These are phyloP conservation scores for Drosophila ananassae DNA, from an alignment of 1,140 invertebrate genomes.

Conservation along the genomic window DNA sequence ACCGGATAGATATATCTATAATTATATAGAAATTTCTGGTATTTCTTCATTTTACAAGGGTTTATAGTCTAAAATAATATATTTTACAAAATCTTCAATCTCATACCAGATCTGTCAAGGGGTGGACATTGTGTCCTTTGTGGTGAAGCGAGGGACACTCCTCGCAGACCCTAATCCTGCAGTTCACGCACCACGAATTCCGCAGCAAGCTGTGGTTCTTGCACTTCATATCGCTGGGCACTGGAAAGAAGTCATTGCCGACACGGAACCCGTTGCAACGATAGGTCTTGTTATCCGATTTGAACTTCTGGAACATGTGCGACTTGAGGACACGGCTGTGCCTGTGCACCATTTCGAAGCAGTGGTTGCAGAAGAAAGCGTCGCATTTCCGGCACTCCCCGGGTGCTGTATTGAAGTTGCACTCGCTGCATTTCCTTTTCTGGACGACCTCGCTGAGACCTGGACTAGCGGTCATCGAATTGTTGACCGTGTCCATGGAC, in stretches of 20 bases:
- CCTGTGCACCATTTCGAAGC: slow-evolving; percentile 63
- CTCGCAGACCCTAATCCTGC: slow-evolving; percentile 18
- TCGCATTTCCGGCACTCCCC: slow-evolving; percentile 65
- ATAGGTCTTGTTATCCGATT: not conserved
- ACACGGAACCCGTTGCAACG: slow-evolving; percentile 9
- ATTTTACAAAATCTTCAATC: too few species aligned
- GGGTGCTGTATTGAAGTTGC: slow-evolving; percentile 16
- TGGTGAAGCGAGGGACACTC: slow-evolving; percentile 13
- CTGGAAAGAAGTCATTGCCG: slow-evolving; percentile 29
- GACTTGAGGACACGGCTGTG: slow-evolving; percentile 62
- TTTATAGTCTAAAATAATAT: too few species aligned
- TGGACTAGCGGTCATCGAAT: slow-evolving; percentile 15
- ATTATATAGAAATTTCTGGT: too few species aligned
- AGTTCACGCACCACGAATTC: slow-evolving; percentile 41
- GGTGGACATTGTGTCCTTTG: not conserved
- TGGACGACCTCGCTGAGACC: slow-evolving; percentile 8
- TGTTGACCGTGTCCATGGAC: slow-evolving; percentile 29
- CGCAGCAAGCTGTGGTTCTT: slow-evolving; percentile 4
- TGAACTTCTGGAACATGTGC: slow-evolving; percentile 34
- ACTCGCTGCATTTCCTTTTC: slow-evolving; percentile 62
- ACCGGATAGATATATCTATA: too few species aligned
- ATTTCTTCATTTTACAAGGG: too few species aligned
- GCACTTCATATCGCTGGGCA: slow-evolving; percentile 35
- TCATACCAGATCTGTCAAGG: slow-evolving; percentile 2
- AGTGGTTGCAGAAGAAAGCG: slow-evolving; percentile 59